Base-by-base conservation (phyloP, 2,888 invertebrate genomes). In the Lycaena phlaeas region DNA sequence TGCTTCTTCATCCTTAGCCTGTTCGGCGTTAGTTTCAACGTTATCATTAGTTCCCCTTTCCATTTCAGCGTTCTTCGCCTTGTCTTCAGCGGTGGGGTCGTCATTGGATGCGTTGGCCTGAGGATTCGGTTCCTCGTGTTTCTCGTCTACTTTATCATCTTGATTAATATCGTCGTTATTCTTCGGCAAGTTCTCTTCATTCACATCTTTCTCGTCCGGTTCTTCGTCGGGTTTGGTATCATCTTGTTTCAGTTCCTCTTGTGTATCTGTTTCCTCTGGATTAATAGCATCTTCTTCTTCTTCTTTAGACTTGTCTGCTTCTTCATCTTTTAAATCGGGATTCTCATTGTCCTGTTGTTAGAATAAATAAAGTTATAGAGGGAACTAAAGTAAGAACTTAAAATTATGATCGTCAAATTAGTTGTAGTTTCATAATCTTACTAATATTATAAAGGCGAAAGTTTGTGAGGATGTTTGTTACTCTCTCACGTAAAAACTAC, bases 41-140 rank as follows among this genome's bases (percentile, higher is more conserved):
- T 85, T 84, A 53, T 86, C 84, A 54, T 78, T 71, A 0, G 79
- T 74, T 0, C 85, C 85, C 41, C 51, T 59, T 3, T 81, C 69
- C 74, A 72, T 75, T 47, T 81, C 65, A 1, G 86, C 85, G 29
- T 86, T 86, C 42, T 88, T 85, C 1, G 75, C 78, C 31, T 68
- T 78, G 11, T 86, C 75, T 25, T 85, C 79, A 0, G 78, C 72
- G 1, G 84, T 68, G 0, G 85, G 77, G 29, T 86, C 81, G 46
- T 85, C 69, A 39, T 67, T 78, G 1, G 82, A 79, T 1, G 82
- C 82, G 51, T 84, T 84, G 1, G 87, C 81, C 51, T 86, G 73
- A 40, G 86, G 84, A 48, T 87, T 85, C 1, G 85, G 67, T 36
- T 85, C 81, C 25, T 72, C 74, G 14, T 72, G 67, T 43, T 84